Evolutionary conservation across 2,888 invertebrate genomes (phyloP).

Genomic region (Cerastoderma edule): DNA sequence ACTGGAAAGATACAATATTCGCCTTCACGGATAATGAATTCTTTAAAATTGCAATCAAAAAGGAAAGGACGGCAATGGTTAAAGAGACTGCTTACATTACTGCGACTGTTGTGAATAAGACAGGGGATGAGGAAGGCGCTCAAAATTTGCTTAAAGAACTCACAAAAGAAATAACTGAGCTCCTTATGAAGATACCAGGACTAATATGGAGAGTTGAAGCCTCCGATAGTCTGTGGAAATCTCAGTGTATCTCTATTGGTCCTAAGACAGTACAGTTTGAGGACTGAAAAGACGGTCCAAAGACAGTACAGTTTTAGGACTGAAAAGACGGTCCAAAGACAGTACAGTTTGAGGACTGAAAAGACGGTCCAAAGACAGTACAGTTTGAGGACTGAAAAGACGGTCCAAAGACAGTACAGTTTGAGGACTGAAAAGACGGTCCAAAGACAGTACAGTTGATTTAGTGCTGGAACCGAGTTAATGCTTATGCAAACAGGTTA

Average conservation of each 20-base stretch:
- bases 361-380: too few species aligned
- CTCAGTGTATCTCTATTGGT: slow-evolving; percentile 36
- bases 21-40: slow-evolving; percentile 70
- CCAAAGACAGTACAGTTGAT: too few species aligned
- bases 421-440: too few species aligned
- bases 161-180: slow-evolving; percentile 66
- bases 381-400: too few species aligned
- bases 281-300: slow-evolving; percentile 30
- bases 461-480: too few species aligned
- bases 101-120: slow-evolving; percentile 43
- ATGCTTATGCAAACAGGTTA: too few species aligned
- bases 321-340: too few species aligned
- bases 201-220: slow-evolving; percentile 69
- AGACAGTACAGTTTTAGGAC: too few species aligned
- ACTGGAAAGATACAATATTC: slow-evolving; percentile 77
- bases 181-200: slow-evolving; percentile 66
- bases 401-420: too few species aligned
- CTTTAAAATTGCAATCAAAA: slow-evolving; percentile 59
- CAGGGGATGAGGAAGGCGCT: slow-evolving; percentile 40
- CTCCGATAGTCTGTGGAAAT: slow-evolving; percentile 58
- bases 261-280: slow-evolving; percentile 50
- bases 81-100: slow-evolving; percentile 30
- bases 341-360: too few species aligned
- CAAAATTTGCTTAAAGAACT: slow-evolving; percentile 66
- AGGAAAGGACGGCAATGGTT: slow-evolving; percentile 30